phyloP scores from a whole-genome alignment of 2,113 vertebrate species.

The Paramormyrops kingsleyae region DNA sequence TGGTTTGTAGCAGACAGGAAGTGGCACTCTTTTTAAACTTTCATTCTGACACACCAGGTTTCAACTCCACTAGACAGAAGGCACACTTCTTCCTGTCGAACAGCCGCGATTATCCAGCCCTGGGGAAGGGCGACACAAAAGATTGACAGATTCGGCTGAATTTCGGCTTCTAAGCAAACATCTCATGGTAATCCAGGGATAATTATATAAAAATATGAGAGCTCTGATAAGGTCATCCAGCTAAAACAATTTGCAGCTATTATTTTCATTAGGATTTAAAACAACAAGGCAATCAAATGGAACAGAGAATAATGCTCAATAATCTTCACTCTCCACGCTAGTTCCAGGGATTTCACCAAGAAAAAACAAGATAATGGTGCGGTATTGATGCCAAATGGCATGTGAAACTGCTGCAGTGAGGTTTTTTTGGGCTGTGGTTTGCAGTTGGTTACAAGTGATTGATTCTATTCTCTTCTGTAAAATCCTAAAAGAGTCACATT shows the following conservation, averaged over 20 bases:
- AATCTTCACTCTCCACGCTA: neutral
- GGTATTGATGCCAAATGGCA: neutral
- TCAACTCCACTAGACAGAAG: neutral
- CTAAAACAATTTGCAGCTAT: conserved; percentile 38
- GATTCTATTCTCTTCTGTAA: neutral
- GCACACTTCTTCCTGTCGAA: neutral
- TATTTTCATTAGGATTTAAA: conserved; percentile 32
- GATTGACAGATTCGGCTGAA: neutral
- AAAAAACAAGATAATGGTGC: neutral
- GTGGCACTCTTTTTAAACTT: neutral
- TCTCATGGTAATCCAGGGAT: neutral
- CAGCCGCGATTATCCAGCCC: neutral
- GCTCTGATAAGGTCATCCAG: conserved; percentile 33
- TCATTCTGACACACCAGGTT: neutral
- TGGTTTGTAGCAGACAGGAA: conserved; percentile 11
- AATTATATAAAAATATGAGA: conserved; percentile 21
- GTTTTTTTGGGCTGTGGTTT: neutral
- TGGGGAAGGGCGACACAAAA: neutral
- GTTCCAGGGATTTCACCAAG: neutral
- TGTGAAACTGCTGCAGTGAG: neutral
- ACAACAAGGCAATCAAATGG: conserved; percentile 29
- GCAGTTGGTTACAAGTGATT: neutral
- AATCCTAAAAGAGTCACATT: neutral
- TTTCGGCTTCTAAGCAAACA: neutral
- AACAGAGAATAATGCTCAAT: conserved; percentile 14